phyloP scores from a whole-genome alignment of 1,140 invertebrate species.

The fruit fly (Drosophila melanogaster) region DNA sequence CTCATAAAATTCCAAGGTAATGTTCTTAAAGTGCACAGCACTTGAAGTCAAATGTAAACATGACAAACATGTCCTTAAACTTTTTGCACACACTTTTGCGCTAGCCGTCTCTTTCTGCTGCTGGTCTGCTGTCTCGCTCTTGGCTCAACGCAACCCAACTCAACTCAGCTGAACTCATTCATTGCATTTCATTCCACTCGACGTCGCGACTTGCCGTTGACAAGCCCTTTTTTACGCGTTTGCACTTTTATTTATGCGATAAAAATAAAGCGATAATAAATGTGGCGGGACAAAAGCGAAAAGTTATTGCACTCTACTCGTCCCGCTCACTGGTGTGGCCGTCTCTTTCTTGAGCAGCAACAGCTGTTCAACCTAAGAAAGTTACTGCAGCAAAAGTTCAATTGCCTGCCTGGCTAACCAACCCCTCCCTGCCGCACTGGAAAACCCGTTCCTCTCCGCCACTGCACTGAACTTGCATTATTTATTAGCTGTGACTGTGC shows the following conservation, averaged over 20 bases:
- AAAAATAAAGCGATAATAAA: slow-evolving; percentile 82
- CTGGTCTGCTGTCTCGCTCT: slow-evolving; percentile 18
- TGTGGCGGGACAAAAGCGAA: slow-evolving; percentile 65
- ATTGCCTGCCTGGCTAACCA: slow-evolving; percentile 53
- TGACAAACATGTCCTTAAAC: slow-evolving; percentile 70
- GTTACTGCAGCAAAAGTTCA: slow-evolving; percentile 71
- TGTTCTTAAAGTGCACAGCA: slow-evolving; percentile 51
- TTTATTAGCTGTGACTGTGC: slow-evolving; percentile 72
- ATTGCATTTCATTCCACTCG: slow-evolving; percentile 27
- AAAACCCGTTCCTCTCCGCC: slow-evolving; percentile 12
- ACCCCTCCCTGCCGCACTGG: slow-evolving; percentile 5
- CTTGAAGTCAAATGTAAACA: slow-evolving; percentile 60
- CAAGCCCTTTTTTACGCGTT: slow-evolving; percentile 71
- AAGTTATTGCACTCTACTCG: slow-evolving; percentile 71
- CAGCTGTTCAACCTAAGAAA: slow-evolving; percentile 77
- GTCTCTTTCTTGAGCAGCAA: slow-evolving; percentile 40
- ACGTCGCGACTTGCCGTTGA: slow-evolving; percentile 33
- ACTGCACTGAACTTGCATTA: slow-evolving; percentile 71
- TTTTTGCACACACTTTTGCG: slow-evolving; percentile 43
- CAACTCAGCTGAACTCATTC: slow-evolving; percentile 19
- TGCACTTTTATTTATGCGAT: slow-evolving; percentile 78
- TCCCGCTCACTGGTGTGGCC: slow-evolving; percentile 1
- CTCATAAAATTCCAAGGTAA: slow-evolving; percentile 38
- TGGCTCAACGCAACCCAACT: slow-evolving; percentile 12
- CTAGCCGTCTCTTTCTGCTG: slow-evolving; percentile 5